Base-by-base conservation (phyloP, 2,888 invertebrate species). In the Eucera pruinosa region DNA sequence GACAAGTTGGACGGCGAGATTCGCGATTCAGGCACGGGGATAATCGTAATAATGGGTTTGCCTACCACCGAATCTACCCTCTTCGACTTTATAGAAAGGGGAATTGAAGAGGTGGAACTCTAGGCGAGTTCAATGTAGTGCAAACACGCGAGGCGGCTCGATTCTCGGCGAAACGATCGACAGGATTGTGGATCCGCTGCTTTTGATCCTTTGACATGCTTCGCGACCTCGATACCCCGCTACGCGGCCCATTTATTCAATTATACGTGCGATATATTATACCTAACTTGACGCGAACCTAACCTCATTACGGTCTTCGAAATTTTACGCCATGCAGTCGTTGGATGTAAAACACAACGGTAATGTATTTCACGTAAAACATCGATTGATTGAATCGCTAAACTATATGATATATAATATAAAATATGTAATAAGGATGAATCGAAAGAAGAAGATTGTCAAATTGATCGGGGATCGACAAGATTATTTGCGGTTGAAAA, bases 21-120 rank as follows among this genome's bases (percentile, higher is more conserved):
- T 62, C 55, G 78, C 82, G 84, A 83, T 84, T 81, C 78, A 81
- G 67, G 73, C 62, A 64, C 68, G 80, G 47, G 78, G 78, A 87
- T 84, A 86, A 89, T 86, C 84, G 86, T 86, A 85, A 84, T 86
- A 87, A 88, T 87, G 82, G 86, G 85, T 85, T 88, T 87, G 84
- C 87, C 67, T 84, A 85, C 82, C 77, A 81, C 81, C 78, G 64
- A 65, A 69, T 50, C 70, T 64, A 72, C 67, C 80, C 72, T 69
- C 72, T 47, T 41, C 60, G 54, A 27, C 58, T 47, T 55, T 58
- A 23, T 45, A 65, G 48, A 33, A 39, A 45, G 39, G 64, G 74
- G 73, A 69, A 62, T 62, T 20, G 33, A 23, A 33, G 73, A 69
- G 41, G 71, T 77, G 76, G 55, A 67, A n/a, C n/a, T n/a, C 70